phyloP scores from a whole-genome alignment of 2,888 invertebrate species.

The Norana najaformis region DNA sequence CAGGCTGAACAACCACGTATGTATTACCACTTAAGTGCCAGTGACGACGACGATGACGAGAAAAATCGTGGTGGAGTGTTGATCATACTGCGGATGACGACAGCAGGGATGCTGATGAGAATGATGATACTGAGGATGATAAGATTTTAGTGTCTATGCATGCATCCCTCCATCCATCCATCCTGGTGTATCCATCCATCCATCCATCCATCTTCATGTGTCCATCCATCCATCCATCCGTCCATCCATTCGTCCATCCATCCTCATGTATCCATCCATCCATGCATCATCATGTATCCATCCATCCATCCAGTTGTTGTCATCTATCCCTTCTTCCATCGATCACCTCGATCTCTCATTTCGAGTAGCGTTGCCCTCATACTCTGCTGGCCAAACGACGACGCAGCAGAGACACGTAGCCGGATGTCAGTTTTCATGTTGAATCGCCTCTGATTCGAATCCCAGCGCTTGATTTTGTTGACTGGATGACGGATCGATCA shows the following conservation, averaged over 20 bases:
- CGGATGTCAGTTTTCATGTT: slow-evolving; percentile 13
- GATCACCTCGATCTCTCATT: not conserved
- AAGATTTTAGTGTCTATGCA: not conserved
- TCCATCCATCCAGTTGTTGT: not conserved
- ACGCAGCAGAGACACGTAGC: not conserved
- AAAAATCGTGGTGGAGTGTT: no score
- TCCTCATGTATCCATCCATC: no score
- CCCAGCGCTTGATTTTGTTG: not conserved
- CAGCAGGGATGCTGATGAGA: no score
- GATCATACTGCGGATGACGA: no score
- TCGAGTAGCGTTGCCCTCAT: not conserved
- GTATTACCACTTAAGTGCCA: not conserved
- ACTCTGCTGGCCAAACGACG: not conserved
- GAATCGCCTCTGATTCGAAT: slow-evolving; percentile 7
- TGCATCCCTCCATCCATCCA: not conserved
- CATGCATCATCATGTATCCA: not conserved
- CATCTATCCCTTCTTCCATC: no score
- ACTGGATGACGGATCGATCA: not conserved
- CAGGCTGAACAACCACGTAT: slow-evolving; percentile 6
- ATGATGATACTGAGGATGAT: not conserved
- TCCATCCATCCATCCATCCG: no score
- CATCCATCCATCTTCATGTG: no score
- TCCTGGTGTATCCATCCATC: no score
- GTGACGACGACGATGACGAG: not conserved
- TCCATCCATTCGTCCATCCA: no score